Conservation (phyloP, 2,888 invertebrate genomes). For the Priocnemis perturbator region DNA sequence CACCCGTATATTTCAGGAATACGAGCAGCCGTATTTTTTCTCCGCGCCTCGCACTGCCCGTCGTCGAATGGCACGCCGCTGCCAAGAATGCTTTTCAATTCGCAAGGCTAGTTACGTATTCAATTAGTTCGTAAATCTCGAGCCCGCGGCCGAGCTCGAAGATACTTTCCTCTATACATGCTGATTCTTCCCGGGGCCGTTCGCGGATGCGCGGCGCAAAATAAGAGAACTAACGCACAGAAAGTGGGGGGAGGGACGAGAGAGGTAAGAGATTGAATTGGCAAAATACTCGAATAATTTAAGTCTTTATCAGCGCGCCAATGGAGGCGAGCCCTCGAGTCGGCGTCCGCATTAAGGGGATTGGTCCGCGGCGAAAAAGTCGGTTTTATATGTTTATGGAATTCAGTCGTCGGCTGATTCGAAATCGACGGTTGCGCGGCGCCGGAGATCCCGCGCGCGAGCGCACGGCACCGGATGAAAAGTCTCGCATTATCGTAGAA, state of each 20-base stretch:
- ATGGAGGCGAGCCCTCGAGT: not conserved
- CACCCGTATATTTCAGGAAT: too few relatives aligned
- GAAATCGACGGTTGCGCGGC: too few relatives aligned
- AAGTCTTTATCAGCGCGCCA: slow-evolving; percentile 32
- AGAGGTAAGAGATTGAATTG: slow-evolving; percentile 29
- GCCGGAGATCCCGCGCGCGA: not conserved
- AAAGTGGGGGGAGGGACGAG: slow-evolving; percentile 12
- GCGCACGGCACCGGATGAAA: not conserved
- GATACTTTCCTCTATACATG: slow-evolving; percentile 3
- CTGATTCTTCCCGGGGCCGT: too few relatives aligned
- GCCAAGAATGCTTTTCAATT: slow-evolving; percentile 51
- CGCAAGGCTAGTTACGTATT: slow-evolving; percentile 49
- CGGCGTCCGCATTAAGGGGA: slow-evolving; percentile 31
- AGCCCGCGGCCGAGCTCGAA: not conserved
- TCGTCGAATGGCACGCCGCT: slow-evolving; percentile 8
- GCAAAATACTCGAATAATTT: slow-evolving; percentile 50
- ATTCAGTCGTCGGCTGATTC: too few relatives aligned
- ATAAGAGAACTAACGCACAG: not conserved
- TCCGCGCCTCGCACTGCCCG: slow-evolving; percentile 4
- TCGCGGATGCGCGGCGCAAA: too few relatives aligned
- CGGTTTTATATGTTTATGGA: slow-evolving; percentile 1
- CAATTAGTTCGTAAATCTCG: slow-evolving; percentile 54
- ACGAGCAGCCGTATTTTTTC: too few relatives aligned
- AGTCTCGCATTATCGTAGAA: slow-evolving; percentile 12
- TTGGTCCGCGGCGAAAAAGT: slow-evolving; percentile 25